Base-by-base conservation (phyloP, 1,140 invertebrate species). In the Fopius arisanus region DNA sequence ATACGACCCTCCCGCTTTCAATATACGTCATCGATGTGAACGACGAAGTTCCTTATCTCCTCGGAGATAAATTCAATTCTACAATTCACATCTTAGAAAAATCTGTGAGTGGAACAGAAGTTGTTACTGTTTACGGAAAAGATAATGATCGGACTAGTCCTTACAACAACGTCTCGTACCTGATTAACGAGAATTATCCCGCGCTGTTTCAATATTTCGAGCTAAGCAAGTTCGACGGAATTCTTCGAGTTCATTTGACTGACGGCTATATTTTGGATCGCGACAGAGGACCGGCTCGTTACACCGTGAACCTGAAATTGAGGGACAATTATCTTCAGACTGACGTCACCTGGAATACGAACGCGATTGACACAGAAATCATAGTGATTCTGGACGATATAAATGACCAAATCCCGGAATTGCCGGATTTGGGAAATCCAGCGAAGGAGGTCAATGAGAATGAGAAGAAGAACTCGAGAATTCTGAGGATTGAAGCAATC, bases 341-440 rank as follows among this genome's bases (percentile, higher is more conserved):
- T 73, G 86, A 84, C 78, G 85, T 75, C 0, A 78, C 74, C 9
- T 73, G 59, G 54, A 72, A 78, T 70, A 70, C 75, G 9, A 78
- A 79, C 77, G 7, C 48, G 67, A 79, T 76, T 62, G 67, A 72
- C 21, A 75, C 72, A 7, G 78, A 80, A 33, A 80, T 90, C 5
- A 80, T 81, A 3, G 84, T 90, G 0, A 80, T 87, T 3, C 77
- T 91, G 31, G 73, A 87, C 54, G 90, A 91, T 74, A 86, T 90
- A 3, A 90, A 91, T 78, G 89, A 91, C 78, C 89, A 90, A 74
- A 85, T 86, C 3, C 90, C 90, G 0, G 81, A 86, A 62, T 74
- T 90, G 70, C 89, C 87, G 0, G 54, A 78, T 0, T 79, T 80
- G 0, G 33, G 77, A 1, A 72, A 81, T 4, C 73, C 76, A 0